Evolutionary conservation across 2,113 vertebrate genomes (phyloP).

Genomic region (Picathartes gymnocephalus): DNA sequence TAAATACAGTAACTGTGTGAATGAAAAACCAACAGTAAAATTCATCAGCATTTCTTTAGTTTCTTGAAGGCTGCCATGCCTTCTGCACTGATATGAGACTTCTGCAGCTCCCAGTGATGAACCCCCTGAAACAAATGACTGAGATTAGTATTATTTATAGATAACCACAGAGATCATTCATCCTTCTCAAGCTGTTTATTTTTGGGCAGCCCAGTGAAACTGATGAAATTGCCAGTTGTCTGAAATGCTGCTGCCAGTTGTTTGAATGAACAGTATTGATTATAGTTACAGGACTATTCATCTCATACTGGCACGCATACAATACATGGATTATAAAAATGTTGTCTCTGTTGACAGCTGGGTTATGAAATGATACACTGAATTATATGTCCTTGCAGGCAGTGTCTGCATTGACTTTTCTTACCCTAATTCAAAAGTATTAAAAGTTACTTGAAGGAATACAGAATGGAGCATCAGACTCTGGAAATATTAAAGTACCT

Average conservation of each 20-base stretch:
- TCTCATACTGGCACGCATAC: slow-evolving; percentile 49
- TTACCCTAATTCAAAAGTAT: slow-evolving; percentile 32
- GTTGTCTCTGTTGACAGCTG: slow-evolving; percentile 54
- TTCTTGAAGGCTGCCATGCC: not conserved
- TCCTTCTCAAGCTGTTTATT: slow-evolving; percentile 58
- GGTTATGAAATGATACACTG: slow-evolving; percentile 48
- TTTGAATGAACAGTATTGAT: slow-evolving; percentile 69
- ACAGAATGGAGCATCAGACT: not conserved
- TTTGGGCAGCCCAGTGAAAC: slow-evolving; percentile 65
- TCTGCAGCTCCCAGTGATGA: not conserved
- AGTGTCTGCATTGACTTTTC: slow-evolving; percentile 40
- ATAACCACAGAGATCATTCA: slow-evolving; percentile 38
- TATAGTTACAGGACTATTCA: slow-evolving; percentile 61
- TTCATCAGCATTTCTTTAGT: not conserved
- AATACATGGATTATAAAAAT: slow-evolving; percentile 47
- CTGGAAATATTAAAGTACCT: slow-evolving; percentile 6
- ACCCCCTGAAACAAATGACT: slow-evolving; percentile 35
- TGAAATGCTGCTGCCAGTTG: slow-evolving; percentile 69
- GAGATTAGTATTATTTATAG: slow-evolving; percentile 63
- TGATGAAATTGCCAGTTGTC: slow-evolving; percentile 67
- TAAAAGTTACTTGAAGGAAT: slow-evolving; percentile 54
- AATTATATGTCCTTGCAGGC: slow-evolving; percentile 51
- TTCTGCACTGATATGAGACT: not conserved
- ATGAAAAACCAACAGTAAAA: not conserved
- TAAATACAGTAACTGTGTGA: not conserved